phyloP scores from a whole-genome alignment of 2,113 vertebrate species.

The Hippolais icterina region DNA sequence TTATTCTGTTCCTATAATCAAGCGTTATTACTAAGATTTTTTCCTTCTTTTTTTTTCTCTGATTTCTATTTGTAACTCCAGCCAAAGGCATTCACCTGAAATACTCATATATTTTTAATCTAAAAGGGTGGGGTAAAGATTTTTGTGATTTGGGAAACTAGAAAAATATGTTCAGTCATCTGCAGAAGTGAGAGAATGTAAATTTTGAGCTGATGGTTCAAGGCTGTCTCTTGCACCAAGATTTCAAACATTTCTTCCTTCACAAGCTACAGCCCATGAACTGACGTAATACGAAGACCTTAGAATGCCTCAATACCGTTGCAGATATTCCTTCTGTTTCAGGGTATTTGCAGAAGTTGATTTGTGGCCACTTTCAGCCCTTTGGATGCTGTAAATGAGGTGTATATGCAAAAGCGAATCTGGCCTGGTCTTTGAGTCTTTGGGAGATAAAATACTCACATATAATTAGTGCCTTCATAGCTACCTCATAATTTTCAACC shows the following conservation, averaged over 20 bases:
- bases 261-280: accelerated
- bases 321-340: not conserved
- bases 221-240: not conserved
- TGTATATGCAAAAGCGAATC: not conserved
- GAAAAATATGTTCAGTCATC: not conserved
- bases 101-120: not conserved
- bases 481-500: not conserved
- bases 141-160: not conserved
- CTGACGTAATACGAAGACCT: not conserved
- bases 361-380: not conserved
- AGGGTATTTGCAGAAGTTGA: not conserved
- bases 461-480: not conserved
- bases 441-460: not conserved
- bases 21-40: not conserved
- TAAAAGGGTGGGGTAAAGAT: not conserved
- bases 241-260: not conserved
- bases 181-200: not conserved
- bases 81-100: not conserved
- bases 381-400: accelerated
- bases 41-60: not conserved
- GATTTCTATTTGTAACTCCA: not conserved
- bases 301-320: not conserved
- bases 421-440: not conserved
- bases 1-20: not conserved
- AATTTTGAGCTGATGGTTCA: not conserved